Percentiles rank a stretch among this genome's conserved stretches.
Evolutionary conservation across 2,797 vertebrate genomes (phyloP).

Genomic region (Falco biarmicus): DNA sequence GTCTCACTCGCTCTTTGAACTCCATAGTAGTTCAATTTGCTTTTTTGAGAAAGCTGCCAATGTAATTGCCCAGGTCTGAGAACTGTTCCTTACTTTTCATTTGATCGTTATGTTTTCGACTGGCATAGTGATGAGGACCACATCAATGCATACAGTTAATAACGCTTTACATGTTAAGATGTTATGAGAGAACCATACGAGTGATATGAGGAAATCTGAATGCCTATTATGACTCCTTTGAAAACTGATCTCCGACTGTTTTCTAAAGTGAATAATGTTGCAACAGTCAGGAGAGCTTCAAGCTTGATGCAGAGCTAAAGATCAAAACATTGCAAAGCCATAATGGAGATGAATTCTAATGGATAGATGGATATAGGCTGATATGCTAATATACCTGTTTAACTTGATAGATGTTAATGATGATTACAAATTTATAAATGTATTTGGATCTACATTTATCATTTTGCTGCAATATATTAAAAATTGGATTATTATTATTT

Average conservation of each 20-base stretch:
- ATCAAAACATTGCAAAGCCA: slow-evolving; percentile 3
- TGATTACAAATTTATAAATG: slow-evolving; percentile 15
- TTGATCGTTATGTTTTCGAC: background rate
- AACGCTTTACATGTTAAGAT: background rate
- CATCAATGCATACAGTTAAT: background rate
- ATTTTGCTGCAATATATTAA: slow-evolving; percentile 17
- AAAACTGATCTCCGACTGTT: background rate
- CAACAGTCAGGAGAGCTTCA: background rate
- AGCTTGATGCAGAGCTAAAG: background rate
- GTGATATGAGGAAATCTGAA: background rate
- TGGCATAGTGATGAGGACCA: background rate
- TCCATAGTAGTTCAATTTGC: background rate
- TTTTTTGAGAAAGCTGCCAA: background rate
- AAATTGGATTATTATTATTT: slow-evolving; percentile 31
- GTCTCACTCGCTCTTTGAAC: background rate
- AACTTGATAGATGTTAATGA: slow-evolving; percentile 25
- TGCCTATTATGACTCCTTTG: background rate
- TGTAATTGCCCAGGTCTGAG: background rate
- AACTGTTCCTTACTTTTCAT: background rate
- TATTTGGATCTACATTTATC: slow-evolving; percentile 10
- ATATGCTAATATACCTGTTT: slow-evolving; percentile 15
- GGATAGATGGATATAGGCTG: background rate
- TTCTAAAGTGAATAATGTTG: background rate
- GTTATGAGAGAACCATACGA: background rate
- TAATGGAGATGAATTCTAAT: slow-evolving; percentile 30